Percentiles rank a stretch among this genome's conserved stretches.
Conservation (phyloP, 1,140 invertebrate genomes). For the Leptinotarsa defecta region DNA sequence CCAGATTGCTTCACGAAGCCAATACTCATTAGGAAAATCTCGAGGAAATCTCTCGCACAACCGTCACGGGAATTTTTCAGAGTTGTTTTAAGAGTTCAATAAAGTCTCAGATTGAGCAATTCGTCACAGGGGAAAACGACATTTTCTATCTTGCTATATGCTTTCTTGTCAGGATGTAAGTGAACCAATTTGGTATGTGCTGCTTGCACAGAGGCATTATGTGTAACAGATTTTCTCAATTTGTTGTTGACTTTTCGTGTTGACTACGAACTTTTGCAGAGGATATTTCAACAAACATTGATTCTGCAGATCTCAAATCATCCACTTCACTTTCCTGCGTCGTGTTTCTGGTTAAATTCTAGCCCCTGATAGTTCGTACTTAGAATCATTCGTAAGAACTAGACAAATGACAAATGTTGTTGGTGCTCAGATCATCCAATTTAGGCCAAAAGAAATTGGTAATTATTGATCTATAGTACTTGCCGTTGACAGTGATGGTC, state of each 20-base stretch:
- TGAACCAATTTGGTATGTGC: slow-evolving; percentile 13
- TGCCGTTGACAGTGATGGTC: too few relatives aligned
- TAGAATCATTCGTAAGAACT: too few relatives aligned
- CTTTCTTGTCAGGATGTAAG: slow-evolving; percentile 6
- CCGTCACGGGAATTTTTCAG: slow-evolving; percentile 11
- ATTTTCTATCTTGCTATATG: slow-evolving; percentile 14
- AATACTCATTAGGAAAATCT: slow-evolving; percentile 21
- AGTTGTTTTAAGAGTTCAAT: slow-evolving; percentile 20
- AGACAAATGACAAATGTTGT: too few relatives aligned
- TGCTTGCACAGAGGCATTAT: neutral
- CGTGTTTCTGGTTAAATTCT: too few relatives aligned
- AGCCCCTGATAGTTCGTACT: too few relatives aligned
- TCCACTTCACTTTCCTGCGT: too few relatives aligned
- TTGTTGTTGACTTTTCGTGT: slow-evolving; percentile 4
- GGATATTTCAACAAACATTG: too few relatives aligned
- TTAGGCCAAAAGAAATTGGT: too few relatives aligned
- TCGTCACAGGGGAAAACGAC: slow-evolving; percentile 4
- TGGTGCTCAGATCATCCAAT: too few relatives aligned
- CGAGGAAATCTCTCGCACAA: neutral
- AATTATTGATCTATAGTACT: too few relatives aligned
- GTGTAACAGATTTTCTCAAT: neutral
- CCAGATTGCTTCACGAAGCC: slow-evolving; percentile 6
- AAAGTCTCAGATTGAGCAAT: slow-evolving; percentile 12
- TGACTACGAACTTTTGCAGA: neutral
- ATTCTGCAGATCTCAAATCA: too few relatives aligned